Conservation (phyloP, 2,797 vertebrate genomes). For the Sarcophilus harrisii region DNA sequence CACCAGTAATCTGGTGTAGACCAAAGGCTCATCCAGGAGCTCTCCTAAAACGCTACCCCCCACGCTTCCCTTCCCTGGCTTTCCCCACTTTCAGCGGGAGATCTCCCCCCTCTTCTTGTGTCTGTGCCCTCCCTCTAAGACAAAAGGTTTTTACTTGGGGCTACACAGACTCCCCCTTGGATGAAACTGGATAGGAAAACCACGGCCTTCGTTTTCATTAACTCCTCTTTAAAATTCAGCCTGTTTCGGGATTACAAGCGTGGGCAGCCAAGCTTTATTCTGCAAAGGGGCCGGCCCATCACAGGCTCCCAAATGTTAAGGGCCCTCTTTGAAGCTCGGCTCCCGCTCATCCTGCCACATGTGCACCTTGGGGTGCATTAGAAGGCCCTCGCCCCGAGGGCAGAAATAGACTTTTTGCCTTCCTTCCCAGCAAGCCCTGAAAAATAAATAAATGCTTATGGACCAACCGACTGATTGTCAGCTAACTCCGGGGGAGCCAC, state of each 20-base stretch:
- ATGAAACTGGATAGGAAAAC: background rate
- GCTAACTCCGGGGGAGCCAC: background rate
- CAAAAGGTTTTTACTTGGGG: background rate
- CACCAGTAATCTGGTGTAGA: background rate
- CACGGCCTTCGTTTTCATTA: background rate
- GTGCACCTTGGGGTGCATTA: background rate
- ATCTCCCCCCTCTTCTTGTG: background rate
- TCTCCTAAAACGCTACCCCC: background rate
- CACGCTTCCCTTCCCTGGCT: background rate
- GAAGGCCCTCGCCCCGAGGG: background rate
- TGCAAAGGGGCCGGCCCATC: background rate
- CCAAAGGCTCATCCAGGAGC: background rate
- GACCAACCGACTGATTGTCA: background rate
- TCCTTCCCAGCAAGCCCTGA: background rate
- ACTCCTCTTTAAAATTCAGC: background rate
- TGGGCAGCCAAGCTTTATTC: background rate
- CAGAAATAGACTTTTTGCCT: background rate
- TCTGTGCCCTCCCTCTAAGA: background rate
- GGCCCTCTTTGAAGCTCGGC: background rate
- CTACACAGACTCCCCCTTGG: background rate
- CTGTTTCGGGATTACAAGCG: background rate
- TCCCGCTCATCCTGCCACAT: background rate
- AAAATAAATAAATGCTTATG: background rate
- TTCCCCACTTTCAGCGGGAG: background rate
- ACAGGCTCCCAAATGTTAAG: background rate